Evolutionary conservation across 2,797 vertebrate genomes (phyloP), one percentile per base, ranked within the genome.

Genomic region (Sus cebifrons): DNA sequence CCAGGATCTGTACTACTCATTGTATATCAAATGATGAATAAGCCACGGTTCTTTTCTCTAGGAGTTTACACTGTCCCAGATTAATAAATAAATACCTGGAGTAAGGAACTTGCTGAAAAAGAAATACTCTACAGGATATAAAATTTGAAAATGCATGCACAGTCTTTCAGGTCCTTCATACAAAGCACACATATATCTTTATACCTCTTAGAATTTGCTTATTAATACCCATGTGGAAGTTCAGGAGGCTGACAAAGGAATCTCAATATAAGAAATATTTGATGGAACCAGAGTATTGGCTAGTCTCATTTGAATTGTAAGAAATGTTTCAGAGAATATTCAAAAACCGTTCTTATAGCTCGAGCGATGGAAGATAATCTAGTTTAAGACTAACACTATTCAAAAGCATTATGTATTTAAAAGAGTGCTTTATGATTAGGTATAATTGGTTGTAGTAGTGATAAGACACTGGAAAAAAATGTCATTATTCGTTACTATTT

Each of bases 381-480:
- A 29, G 40, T 64, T 94, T 92, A 91, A 91, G 21, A 68, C 15
- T 29, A 88, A 64, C 13, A 60, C 25, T 62, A 68, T 74, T 92
- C 86, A 44, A 82, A 86, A 65, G 27, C 18, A 77, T 15, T 73
- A 32, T 40, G 5, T 21, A 58, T 81, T 93, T n/a, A 91, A 3
- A 96, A 67, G 16, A n/a, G 15, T 79, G 25, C n/a, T 20, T 89
- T 86, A 40, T 52, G 27, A 95, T 78, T 77, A 88, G 12, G 5
- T 25, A 49, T 71, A 77, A 49, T 62, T 82, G 44, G 20, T 74
- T 88, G 1, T 25, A 16, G 8, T 49, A 79, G 36, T 68, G 17
- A 83, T 67, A 91, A 94, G 2, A 40, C 68, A 60, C 52, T 87
- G 44, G 44, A 36, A 25, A 56, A 73, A 64, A 81, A 64, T 7